phyloP scores from a whole-genome alignment of 2,888 invertebrate genomes.

The Eristalinus sepulchralis region DNA sequence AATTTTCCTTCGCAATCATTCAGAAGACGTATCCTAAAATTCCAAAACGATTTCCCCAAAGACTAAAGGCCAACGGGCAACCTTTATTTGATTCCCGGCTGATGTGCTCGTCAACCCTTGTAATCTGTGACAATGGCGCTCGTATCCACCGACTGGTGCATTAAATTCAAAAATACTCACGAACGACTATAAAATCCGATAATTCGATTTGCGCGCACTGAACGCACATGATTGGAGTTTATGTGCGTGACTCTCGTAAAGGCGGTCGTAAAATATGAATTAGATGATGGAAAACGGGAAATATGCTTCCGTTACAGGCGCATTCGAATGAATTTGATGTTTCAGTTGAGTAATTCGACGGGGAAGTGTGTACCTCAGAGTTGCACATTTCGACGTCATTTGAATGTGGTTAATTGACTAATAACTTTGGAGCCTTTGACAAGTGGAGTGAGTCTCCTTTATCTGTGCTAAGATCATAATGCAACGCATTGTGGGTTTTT shows the following conservation, averaged over 20 bases:
- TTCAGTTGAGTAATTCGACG: neutral
- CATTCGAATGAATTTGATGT: slow-evolving; percentile 11
- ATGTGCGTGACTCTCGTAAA: slow-evolving; percentile 36
- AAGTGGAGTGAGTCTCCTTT: neutral
- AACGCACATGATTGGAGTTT: slow-evolving; percentile 14
- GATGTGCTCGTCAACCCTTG: slow-evolving; percentile 6
- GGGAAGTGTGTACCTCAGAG: neutral
- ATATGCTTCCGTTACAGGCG: slow-evolving; percentile 7
- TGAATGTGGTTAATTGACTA: neutral
- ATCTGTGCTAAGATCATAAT: no score
- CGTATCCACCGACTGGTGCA: slow-evolving; percentile 21
- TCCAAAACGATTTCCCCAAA: no score
- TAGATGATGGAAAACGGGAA: neutral
- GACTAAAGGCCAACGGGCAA: neutral
- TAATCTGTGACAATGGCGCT: neutral
- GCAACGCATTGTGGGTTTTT: no score
- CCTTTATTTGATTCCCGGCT: slow-evolving; percentile 15
- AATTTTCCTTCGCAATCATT: no score
- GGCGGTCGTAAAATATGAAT: slow-evolving; percentile 28
- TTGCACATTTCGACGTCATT: neutral
- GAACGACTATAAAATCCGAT: slow-evolving; percentile 39
- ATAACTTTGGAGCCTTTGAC: neutral
- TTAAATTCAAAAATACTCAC: slow-evolving; percentile 43
- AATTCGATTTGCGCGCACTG: slow-evolving; percentile 33
- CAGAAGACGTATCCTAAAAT: no score